These are phyloP conservation scores for Gandaritis pyraliata DNA, from an alignment of 2,888 invertebrate species.

Conservation along the genomic window DNA sequence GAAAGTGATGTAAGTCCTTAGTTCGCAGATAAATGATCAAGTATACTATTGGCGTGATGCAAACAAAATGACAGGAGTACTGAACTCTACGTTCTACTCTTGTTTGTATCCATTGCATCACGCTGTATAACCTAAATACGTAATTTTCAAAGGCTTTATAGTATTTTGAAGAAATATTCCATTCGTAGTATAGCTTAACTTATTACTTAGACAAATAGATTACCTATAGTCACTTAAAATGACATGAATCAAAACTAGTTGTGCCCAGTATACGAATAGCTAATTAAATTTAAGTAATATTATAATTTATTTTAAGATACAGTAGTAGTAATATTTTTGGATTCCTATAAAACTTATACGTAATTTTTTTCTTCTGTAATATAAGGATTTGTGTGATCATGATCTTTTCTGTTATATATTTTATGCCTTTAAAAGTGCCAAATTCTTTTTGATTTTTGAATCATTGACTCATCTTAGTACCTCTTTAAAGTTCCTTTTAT, in stretches of 20 bases:
- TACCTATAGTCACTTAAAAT: constrained; percentile 82
- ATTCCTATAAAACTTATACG: constrained; percentile 84
- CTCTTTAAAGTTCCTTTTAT: constrained; percentile 66
- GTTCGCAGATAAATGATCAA: constrained; percentile 57
- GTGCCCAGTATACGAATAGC: constrained; percentile 85
- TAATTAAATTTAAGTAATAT: constrained; percentile 76
- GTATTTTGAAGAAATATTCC: constrained; percentile 77
- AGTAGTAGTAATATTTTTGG: constrained; percentile 84
- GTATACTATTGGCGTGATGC: constrained; percentile 59
- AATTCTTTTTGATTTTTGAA: constrained; percentile 65
- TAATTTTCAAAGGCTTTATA: constrained; percentile 79
- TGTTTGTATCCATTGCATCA: constrained; percentile 50
- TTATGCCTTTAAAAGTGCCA: constrained; percentile 74
- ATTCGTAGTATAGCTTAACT: constrained; percentile 83
- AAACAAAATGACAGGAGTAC: constrained; percentile 37
- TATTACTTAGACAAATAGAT: constrained; percentile 80
- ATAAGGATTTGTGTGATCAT: constrained; percentile 44
- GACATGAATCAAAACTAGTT: constrained; percentile 84
- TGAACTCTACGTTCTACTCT: constrained; percentile 1
- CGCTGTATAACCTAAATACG: constrained; percentile 73
- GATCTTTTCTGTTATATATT: constrained; percentile 70
- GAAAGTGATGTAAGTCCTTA: constrained; percentile 54
- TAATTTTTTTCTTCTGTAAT: constrained; percentile 73
- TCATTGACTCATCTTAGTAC: constrained; percentile 62
- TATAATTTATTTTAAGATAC: constrained; percentile 84